Evolutionary conservation across 2,888 invertebrate species (phyloP).

Genomic region (Celastrina argiolus): DNA sequence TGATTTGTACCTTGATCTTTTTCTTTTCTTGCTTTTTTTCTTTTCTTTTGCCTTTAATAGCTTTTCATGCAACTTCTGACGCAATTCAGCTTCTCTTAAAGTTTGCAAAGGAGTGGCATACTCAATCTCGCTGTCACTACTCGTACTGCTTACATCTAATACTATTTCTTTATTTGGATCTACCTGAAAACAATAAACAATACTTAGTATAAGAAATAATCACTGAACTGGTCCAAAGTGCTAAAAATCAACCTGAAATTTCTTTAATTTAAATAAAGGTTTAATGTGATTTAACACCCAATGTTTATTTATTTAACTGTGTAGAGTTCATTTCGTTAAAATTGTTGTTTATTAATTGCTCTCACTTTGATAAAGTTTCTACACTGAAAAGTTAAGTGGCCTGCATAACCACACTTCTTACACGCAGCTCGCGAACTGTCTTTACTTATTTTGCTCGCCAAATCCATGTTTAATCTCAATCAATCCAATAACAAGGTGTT

Average conservation of each 20-base stretch:
- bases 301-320: background rate
- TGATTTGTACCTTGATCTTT: slow-evolving; percentile 52
- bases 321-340: background rate
- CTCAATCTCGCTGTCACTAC: slow-evolving; percentile 90
- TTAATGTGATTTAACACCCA: background rate
- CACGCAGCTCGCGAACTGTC: slow-evolving; percentile 90
- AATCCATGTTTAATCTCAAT: too few species aligned
- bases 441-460: slow-evolving; percentile 79
- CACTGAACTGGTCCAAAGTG: background rate
- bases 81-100: slow-evolving; percentile 86
- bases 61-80: slow-evolving; percentile 82
- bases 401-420: slow-evolving; percentile 97
- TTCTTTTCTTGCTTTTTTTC: slow-evolving; percentile 64
- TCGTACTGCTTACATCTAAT: slow-evolving; percentile 95
- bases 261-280: background rate
- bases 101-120: slow-evolving; percentile 90
- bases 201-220: background rate
- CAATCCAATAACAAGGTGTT: slow-evolving; percentile 55
- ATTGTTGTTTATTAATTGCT: slow-evolving; percentile 25
- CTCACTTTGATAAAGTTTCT: slow-evolving; percentile 93
- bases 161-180: slow-evolving; percentile 96
- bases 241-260: background rate
- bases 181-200: slow-evolving; percentile 62
- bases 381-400: slow-evolving; percentile 97
- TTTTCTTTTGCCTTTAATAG: slow-evolving; percentile 78